Evolutionary conservation across 2,113 vertebrate species (phyloP).

Genomic region (Tetraodon nigroviridis): DNA sequence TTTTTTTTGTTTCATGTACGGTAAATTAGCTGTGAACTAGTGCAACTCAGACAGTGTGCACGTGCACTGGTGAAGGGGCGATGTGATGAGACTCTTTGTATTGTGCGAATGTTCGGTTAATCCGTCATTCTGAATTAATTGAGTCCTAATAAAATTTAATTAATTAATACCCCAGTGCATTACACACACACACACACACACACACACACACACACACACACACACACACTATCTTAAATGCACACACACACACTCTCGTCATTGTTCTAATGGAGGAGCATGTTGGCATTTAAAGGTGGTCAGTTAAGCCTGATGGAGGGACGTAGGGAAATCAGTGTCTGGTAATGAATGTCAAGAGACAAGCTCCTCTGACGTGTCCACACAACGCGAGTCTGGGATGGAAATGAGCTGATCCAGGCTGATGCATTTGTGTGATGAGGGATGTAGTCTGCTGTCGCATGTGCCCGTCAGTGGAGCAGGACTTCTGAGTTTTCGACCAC

Average conservation of each 20-base stretch:
- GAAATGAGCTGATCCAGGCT: constrained; percentile 47
- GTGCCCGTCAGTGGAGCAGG: constrained; percentile 31
- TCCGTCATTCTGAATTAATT: constrained; percentile 1
- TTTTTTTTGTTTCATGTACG: constrained; percentile 36
- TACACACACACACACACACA: constrained; percentile 16
- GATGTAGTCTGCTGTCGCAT: constrained; percentile 28
- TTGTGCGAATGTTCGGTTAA: background rate
- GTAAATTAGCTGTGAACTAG: too few species aligned
- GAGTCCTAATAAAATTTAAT: background rate
- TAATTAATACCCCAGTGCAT: constrained; percentile 45
- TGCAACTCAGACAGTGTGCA: background rate
- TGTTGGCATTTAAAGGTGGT: constrained; percentile 61
- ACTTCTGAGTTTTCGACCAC: constrained; percentile 17
- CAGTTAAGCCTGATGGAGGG: constrained; percentile 62
- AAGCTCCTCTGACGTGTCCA: constrained; percentile 63
- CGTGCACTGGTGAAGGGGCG: background rate
- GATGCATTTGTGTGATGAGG: constrained; percentile 29
- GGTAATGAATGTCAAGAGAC: constrained; percentile 72
- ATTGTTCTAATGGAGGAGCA: constrained; percentile 61
- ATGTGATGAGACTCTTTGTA: background rate
- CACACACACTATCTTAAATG: background rate
- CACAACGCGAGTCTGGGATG: constrained; percentile 47
- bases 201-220: background rate
- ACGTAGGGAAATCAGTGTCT: constrained; percentile 51
- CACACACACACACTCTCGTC: constrained; percentile 28